A percentile compares a stretch with the other conserved stretches of the same genome.
Conservation (phyloP, 35 echinoderm and acorn worm species). For the Eucidaris tribuloides region DNA sequence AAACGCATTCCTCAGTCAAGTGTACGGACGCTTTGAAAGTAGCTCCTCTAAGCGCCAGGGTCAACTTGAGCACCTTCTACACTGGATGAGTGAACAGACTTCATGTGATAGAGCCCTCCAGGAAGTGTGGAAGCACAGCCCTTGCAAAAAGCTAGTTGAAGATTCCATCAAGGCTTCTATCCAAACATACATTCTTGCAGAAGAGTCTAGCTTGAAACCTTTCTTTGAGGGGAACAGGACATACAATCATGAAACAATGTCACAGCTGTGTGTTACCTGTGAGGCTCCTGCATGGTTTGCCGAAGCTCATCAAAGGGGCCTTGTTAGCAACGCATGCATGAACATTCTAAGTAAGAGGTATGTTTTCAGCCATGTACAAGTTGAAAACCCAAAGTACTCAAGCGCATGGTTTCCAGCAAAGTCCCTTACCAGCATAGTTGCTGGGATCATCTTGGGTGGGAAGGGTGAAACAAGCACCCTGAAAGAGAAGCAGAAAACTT, state of each 20-base stretch:
- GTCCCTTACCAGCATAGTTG: background rate
- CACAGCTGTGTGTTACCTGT: background rate
- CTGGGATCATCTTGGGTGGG: background rate
- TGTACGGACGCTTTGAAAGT: background rate
- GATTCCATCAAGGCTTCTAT: slow-evolving; percentile 39
- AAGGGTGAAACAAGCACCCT: background rate
- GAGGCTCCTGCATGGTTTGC: slow-evolving; percentile 24
- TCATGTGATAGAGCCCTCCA: slow-evolving; percentile 10
- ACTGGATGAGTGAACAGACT: slow-evolving; percentile 44
- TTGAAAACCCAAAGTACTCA: slow-evolving; percentile 11
- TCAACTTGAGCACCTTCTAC: slow-evolving; percentile 31
- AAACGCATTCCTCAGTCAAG: slow-evolving; percentile 49
- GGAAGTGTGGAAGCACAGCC: slow-evolving; percentile 13
- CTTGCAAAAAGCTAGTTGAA: background rate
- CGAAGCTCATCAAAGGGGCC: background rate
- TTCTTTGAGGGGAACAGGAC: background rate
- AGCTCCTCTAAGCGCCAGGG: slow-evolving; percentile 20
- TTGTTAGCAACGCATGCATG: background rate
- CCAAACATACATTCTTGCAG: slow-evolving; percentile 24
- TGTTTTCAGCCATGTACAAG: slow-evolving; percentile 19
- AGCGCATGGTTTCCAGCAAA: background rate
- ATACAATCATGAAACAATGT: background rate
- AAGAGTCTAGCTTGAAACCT: background rate
- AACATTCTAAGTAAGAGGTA: slow-evolving; percentile 30
- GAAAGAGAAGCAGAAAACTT: background rate